Percentiles rank a stretch among this genome's conserved stretches.
These are phyloP conservation scores for Melanogrammus aeglefinus DNA, from an alignment of 2,797 vertebrate species.

Conservation along the genomic window DNA sequence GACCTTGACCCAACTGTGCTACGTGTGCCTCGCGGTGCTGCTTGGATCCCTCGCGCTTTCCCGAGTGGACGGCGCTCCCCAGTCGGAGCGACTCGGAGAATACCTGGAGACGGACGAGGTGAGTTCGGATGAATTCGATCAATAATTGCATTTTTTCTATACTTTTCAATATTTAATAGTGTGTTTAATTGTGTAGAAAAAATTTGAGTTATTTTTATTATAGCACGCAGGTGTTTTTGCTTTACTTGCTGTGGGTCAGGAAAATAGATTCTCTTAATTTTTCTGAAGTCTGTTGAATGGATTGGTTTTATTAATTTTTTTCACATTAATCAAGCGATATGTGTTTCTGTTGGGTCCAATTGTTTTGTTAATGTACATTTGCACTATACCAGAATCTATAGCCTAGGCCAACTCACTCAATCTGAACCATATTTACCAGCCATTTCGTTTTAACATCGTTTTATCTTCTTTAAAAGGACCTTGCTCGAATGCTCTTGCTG, in stretches of 20 bases:
- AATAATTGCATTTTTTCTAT: background rate
- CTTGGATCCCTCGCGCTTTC: slow-evolving; percentile 47
- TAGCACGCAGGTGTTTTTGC: background rate
- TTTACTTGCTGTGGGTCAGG: background rate
- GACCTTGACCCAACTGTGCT: slow-evolving; percentile 57
- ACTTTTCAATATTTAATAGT: background rate
- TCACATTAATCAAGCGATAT: too few species aligned
- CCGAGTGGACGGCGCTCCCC: slow-evolving; percentile 47
- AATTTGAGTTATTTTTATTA: too few species aligned
- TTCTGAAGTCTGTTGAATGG: background rate
- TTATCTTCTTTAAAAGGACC: slow-evolving; percentile 49
- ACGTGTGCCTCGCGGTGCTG: slow-evolving; percentile 53
- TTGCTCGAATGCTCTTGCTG: slow-evolving; percentile 53
- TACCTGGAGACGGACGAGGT: slow-evolving; percentile 60
- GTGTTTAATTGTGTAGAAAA: too few species aligned
- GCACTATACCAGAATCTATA: background rate
- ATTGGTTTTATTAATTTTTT: too few species aligned
- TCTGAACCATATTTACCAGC: background rate
- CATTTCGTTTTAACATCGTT: background rate
- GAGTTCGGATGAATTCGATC: slow-evolving; percentile 23
- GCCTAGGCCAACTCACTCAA: background rate
- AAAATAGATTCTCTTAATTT: background rate
- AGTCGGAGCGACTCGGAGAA: slow-evolving; percentile 42
- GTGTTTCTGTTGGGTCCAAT: background rate
- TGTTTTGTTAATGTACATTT: background rate